Conservation (phyloP, 2,113 vertebrate species). For the Myocastor coypus region DNA sequence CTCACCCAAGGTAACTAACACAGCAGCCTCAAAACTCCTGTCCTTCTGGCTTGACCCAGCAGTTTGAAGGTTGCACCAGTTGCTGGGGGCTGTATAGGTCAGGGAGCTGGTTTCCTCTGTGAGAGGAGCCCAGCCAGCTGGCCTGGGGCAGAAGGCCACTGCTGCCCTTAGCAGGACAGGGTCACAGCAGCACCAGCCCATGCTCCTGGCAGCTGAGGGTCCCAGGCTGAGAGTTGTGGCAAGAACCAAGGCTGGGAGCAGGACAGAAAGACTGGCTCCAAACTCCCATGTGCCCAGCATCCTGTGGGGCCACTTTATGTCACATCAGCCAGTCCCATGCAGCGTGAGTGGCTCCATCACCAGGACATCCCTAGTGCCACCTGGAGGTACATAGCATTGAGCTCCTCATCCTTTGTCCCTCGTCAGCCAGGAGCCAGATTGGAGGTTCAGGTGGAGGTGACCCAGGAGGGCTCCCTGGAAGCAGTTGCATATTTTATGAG, state of each 20-base stretch:
- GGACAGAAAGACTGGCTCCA: background rate
- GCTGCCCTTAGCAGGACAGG: background rate
- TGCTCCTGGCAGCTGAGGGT: background rate
- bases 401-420: fast-evolving
- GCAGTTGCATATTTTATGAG: background rate
- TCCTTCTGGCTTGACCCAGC: too few species aligned
- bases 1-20: background rate
- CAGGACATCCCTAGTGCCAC: background rate
- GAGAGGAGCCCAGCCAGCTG: background rate
- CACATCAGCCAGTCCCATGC: background rate
- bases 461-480: conserved; percentile 3
- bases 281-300: background rate
- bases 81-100: background rate
- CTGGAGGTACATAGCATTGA: fast-evolving
- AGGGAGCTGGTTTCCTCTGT: background rate
- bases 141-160: background rate
- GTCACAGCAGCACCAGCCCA: background rate
- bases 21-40: background rate
- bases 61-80: background rate
- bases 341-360: background rate
- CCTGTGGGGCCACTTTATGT: background rate
- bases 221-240: background rate
- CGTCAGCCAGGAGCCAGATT: background rate
- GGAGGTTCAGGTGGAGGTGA: background rate
- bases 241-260: background rate